A percentile compares a stretch with the other conserved stretches of the same genome.
phyloP scores from a whole-genome alignment of 2,797 vertebrate species.

The Microctenopoma stevenorrisi region DNA sequence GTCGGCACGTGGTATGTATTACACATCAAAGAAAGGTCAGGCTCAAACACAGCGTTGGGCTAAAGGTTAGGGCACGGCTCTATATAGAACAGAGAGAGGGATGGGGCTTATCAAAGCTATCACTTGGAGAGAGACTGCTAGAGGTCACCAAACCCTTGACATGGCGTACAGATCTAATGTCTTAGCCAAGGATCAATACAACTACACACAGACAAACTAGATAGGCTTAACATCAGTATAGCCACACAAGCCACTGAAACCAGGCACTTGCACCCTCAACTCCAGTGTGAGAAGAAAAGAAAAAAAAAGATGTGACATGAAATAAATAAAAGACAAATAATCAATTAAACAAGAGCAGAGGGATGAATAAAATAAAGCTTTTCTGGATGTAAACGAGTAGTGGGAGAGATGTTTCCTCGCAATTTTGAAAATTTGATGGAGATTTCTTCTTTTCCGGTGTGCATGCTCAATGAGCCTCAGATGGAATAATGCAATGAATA shows the following conservation, averaged over 20 bases:
- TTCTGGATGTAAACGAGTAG: slow-evolving; percentile 74
- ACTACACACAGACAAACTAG: slow-evolving; percentile 81
- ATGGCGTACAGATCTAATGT: slow-evolving; percentile 83
- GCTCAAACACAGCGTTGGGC: slow-evolving; percentile 79
- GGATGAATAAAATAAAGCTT: slow-evolving; percentile 76
- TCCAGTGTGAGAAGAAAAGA: slow-evolving; percentile 9
- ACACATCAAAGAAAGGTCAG: slow-evolving; percentile 84
- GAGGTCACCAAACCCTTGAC: slow-evolving; percentile 82
- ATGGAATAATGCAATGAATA: slow-evolving; percentile 74
- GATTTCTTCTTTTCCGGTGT: slow-evolving; percentile 46
- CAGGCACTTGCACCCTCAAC: slow-evolving; percentile 52
- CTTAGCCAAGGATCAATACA: slow-evolving; percentile 80
- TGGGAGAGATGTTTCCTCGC: slow-evolving; percentile 70
- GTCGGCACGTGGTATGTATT: slow-evolving; percentile 79
- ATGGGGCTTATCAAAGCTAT: slow-evolving; percentile 81
- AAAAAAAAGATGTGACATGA: slow-evolving; percentile 48
- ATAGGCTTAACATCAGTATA: slow-evolving; percentile 79
- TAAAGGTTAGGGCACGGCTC: slow-evolving; percentile 81
- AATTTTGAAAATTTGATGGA: slow-evolving; percentile 74
- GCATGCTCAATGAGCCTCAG: slow-evolving; percentile 56
- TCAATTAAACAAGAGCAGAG: slow-evolving; percentile 77
- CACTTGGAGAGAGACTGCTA: slow-evolving; percentile 79
- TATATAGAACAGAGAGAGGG: slow-evolving; percentile 82
- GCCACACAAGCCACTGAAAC: slow-evolving; percentile 71
- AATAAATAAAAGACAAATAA: slow-evolving; percentile 74